phyloP scores from a whole-genome alignment of 2,888 invertebrate genomes.

The Tridacna gigas region DNA sequence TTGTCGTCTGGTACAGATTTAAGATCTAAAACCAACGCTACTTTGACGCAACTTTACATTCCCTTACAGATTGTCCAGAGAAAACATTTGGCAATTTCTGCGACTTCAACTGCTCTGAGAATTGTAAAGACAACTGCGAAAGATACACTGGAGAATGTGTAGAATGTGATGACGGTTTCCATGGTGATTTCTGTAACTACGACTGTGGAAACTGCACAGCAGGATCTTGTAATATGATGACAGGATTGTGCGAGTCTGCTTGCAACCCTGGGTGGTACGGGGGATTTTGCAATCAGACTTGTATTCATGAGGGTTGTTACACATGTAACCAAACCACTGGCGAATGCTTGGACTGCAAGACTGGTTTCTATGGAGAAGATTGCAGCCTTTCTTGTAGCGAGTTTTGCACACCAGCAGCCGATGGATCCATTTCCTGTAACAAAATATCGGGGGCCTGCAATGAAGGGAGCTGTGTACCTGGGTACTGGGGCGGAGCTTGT shows the following conservation, averaged over 20 bases:
- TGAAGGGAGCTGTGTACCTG: slow-evolving; percentile 40
- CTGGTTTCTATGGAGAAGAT: slow-evolving; percentile 33
- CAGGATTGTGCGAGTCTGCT: slow-evolving; percentile 38
- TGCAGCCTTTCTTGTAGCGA: slow-evolving; percentile 45
- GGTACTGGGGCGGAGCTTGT: slow-evolving; percentile 42
- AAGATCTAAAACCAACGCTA: too few species aligned
- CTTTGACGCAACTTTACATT: not conserved
- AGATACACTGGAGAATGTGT: slow-evolving; percentile 42
- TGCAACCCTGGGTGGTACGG: slow-evolving; percentile 49
- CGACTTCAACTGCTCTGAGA: slow-evolving; percentile 26
- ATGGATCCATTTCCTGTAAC: slow-evolving; percentile 31
- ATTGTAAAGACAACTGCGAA: slow-evolving; percentile 39
- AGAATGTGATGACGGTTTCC: slow-evolving; percentile 41
- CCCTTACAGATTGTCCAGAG: slow-evolving; percentile 1
- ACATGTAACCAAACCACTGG: slow-evolving; percentile 39
- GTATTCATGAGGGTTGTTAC: slow-evolving; percentile 37
- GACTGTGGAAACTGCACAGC: slow-evolving; percentile 39
- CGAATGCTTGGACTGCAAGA: slow-evolving; percentile 38
- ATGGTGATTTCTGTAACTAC: slow-evolving; percentile 35
- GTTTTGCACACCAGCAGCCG: slow-evolving; percentile 22
- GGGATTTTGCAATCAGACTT: slow-evolving; percentile 37
- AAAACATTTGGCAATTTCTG: slow-evolving; percentile 37
- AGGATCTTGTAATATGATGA: slow-evolving; percentile 36
- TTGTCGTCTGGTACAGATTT: too few species aligned
- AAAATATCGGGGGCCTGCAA: slow-evolving; percentile 43